These are phyloP conservation scores for Galeopsomyia nigrocyanea DNA, from an alignment of 2,888 invertebrate genomes.

Conservation along the genomic window DNA sequence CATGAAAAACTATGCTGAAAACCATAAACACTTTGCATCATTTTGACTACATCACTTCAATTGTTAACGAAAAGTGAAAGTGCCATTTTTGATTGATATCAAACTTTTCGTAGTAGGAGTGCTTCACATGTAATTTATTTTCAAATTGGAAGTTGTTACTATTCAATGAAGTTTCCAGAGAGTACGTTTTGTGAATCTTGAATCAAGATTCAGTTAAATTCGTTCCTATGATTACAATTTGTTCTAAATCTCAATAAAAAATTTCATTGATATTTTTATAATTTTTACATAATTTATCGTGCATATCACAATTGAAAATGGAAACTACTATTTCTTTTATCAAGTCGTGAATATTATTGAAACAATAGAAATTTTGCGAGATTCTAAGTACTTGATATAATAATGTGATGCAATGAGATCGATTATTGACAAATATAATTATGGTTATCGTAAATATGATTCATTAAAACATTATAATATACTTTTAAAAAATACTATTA, in stretches of 20 bases:
- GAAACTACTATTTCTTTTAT: too few species aligned
- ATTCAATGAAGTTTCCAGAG: too few species aligned
- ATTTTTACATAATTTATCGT: too few species aligned
- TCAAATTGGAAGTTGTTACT: too few species aligned
- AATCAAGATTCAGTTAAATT: too few species aligned
- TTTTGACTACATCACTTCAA: slow-evolving; percentile 29
- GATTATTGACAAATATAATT: slow-evolving; percentile 34
- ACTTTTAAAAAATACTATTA: slow-evolving; percentile 26
- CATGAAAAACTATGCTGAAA: slow-evolving; percentile 12
- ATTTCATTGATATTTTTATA: too few species aligned
- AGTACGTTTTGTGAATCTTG: too few species aligned
- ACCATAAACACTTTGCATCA: slow-evolving; percentile 32
- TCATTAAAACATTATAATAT: slow-evolving; percentile 25
- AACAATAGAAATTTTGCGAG: slow-evolving; percentile 29
- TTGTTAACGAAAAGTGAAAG: slow-evolving; percentile 28
- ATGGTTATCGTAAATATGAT: slow-evolving; percentile 8
- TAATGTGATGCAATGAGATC: slow-evolving; percentile 44
- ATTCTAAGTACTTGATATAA: slow-evolving; percentile 43
- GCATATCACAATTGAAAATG: too few species aligned
- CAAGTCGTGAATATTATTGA: slow-evolving; percentile 15
- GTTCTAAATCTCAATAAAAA: too few species aligned
- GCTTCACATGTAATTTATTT: too few species aligned
- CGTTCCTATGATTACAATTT: too few species aligned
- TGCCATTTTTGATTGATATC: neutral
- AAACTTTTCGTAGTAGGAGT: too few species aligned